Conservation (phyloP, 2,797 vertebrate genomes). For the Tokudaia tokunoshimensis region DNA sequence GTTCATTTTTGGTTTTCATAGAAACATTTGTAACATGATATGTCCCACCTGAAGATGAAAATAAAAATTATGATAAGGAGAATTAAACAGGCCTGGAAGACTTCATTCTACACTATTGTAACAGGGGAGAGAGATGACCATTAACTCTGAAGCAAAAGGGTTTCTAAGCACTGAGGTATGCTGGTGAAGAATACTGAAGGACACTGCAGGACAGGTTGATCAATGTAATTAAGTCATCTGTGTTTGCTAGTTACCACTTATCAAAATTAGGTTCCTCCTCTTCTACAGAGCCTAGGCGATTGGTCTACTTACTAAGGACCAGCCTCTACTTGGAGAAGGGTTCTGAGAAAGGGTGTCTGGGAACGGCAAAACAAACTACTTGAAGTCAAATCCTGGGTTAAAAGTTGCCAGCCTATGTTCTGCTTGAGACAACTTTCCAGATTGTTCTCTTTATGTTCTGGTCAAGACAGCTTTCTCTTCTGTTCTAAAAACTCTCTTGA, state of each 20-base stretch:
- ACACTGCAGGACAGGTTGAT: neutral
- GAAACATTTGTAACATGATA: conserved; percentile 42
- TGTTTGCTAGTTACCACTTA: neutral
- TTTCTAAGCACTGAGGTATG: neutral
- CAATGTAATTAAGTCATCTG: neutral
- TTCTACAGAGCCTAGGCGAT: neutral
- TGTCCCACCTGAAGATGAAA: neutral
- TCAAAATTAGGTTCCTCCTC: neutral
- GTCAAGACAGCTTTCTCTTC: no score
- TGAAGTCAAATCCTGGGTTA: no score
- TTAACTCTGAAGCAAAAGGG: neutral
- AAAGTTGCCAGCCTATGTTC: no score
- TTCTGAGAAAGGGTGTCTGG: no score
- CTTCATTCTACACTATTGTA: neutral
- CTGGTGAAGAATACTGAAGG: neutral
- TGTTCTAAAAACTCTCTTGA: neutral
- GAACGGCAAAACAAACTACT: no score
- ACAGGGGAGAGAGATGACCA: neutral
- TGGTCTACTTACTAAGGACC: neutral
- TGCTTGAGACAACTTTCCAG: no score
- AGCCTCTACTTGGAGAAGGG: no score
- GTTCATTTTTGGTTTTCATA: conserved; percentile 29
- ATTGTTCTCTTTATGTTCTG: no score
- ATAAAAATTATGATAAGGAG: conserved; percentile 13
- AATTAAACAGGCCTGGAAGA: neutral